These are phyloP conservation scores for Agapostemon virescens DNA, from an alignment of 2,888 invertebrate genomes.

Conservation along the genomic window DNA sequence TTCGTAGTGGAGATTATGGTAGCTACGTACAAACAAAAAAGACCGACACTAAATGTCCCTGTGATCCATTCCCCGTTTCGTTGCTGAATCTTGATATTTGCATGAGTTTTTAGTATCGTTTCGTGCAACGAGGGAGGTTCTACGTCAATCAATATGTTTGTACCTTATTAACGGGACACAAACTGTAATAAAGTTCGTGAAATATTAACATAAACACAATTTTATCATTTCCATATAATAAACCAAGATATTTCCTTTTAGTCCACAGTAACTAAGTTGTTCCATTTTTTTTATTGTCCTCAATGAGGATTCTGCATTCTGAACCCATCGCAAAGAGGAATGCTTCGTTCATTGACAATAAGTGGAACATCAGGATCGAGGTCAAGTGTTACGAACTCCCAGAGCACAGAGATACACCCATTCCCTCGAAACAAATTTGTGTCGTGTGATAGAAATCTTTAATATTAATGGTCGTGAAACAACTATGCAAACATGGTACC, in stretches of 20 bases:
- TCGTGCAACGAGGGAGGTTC: no score
- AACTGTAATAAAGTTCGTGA: no score
- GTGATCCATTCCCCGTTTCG: no score
- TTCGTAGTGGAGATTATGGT: no score
- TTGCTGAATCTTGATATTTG: no score
- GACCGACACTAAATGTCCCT: no score
- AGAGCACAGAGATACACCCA: slow-evolving; percentile 21
- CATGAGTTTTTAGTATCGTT: no score
- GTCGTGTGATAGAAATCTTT: slow-evolving; percentile 5
- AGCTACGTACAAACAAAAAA: no score
- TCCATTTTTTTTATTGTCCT: neutral
- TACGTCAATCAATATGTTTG: no score
- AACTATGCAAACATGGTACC: neutral
- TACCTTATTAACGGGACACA: no score
- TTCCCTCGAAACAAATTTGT: neutral
- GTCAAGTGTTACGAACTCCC: slow-evolving; percentile 53
- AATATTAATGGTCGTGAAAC: neutral
- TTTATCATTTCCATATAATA: neutral
- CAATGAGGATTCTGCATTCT: slow-evolving; percentile 15
- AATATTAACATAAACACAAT: neutral
- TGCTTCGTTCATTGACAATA: slow-evolving; percentile 43
- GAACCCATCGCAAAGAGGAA: slow-evolving; percentile 15
- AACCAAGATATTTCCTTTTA: neutral
- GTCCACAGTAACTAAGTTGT: neutral
- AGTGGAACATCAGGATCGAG: slow-evolving; percentile 48